Evolutionary conservation across 2,113 vertebrate species (phyloP).

Genomic region (Sander lucioperca): DNA sequence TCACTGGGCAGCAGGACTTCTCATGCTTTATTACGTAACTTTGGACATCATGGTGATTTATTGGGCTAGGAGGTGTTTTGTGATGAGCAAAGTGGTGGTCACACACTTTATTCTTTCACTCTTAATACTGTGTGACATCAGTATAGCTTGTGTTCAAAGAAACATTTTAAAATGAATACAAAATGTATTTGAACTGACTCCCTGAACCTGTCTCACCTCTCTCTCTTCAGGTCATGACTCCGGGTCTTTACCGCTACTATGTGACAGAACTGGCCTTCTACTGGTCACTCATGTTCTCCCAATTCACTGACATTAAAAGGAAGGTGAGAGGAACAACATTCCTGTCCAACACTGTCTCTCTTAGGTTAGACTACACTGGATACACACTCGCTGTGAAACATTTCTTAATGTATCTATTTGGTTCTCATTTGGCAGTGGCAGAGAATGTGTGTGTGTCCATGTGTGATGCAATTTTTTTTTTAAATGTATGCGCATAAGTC

Average conservation of each 20-base stretch:
- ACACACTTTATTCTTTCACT: background rate
- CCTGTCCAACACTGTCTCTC: background rate
- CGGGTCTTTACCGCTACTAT: conserved; percentile 93
- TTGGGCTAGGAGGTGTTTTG: background rate
- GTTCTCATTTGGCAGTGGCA: conserved; percentile 48
- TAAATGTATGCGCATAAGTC: background rate
- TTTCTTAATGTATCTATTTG: conserved; percentile 34
- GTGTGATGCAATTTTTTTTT: conserved; percentile 1
- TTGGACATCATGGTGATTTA: background rate
- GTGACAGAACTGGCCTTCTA: conserved; percentile 94
- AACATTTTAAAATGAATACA: background rate
- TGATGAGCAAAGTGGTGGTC: background rate
- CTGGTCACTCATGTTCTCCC: conserved; percentile 98
- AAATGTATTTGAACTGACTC: background rate
- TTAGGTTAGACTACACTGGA: background rate
- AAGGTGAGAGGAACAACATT: conserved; percentile 88
- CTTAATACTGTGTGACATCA: background rate
- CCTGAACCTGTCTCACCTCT: background rate
- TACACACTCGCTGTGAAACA: conserved; percentile 18
- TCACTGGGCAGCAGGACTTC: background rate
- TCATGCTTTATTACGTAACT: background rate
- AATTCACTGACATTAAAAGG: conserved; percentile 97
- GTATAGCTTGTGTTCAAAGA: background rate
- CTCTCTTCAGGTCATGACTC: conserved; percentile 87
- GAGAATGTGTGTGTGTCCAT: background rate